Evolutionary conservation across 2,113 vertebrate genomes (phyloP).

Genomic region (Sakesphorus luctuosus): DNA sequence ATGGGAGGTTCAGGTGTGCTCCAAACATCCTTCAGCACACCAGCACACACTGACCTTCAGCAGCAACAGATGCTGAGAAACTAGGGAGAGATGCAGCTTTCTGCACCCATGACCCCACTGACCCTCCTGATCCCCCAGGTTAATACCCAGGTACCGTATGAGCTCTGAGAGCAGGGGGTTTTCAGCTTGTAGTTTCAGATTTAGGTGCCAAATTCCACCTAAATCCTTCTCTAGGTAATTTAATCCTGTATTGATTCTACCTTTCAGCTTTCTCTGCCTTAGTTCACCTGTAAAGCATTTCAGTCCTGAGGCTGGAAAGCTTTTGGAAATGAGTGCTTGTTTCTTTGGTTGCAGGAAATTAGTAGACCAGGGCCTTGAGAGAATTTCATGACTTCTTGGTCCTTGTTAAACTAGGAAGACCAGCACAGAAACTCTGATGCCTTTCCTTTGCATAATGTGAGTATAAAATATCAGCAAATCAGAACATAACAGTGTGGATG

Average conservation of each 20-base stretch:
- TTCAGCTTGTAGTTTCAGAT: neutral
- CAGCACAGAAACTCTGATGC: neutral
- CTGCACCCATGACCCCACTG: neutral
- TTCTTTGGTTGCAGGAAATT: neutral
- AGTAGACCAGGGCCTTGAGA: neutral
- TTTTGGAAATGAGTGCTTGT: neutral
- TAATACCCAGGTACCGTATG: fast-evolving
- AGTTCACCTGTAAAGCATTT: neutral
- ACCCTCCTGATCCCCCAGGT: neutral
- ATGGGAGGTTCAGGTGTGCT: neutral
- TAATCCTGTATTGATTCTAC: neutral
- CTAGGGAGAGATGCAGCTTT: neutral
- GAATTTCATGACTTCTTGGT: neutral
- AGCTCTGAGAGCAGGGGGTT: neutral
- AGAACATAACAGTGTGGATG: neutral
- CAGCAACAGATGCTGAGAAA: neutral
- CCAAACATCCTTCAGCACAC: neutral
- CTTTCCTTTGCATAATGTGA: neutral
- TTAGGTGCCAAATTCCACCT: neutral
- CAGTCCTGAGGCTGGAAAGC: neutral
- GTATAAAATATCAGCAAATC: neutral
- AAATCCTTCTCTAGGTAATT: neutral
- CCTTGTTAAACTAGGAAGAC: neutral
- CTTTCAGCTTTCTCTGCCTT: neutral
- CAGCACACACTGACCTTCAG: neutral